A percentile compares a stretch with the other conserved stretches of the same genome.
Evolutionary conservation across 2,113 vertebrate species (phyloP).

Genomic region (Sinocyclocheilus rhinocerous): DNA sequence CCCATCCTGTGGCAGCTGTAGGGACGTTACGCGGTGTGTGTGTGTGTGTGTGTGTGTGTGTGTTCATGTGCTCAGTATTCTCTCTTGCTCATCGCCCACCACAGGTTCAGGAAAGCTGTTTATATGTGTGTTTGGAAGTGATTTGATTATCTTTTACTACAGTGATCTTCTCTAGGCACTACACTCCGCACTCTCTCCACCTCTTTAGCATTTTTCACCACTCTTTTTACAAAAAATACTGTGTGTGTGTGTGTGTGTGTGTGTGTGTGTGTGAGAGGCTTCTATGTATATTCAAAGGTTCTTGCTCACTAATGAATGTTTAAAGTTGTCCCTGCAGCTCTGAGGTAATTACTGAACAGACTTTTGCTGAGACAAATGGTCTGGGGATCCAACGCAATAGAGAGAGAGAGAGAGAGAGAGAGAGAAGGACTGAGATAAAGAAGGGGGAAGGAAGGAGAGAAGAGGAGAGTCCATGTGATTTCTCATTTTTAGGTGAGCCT

Average conservation of each 20-base stretch:
- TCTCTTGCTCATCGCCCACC: background rate
- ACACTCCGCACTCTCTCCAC: background rate
- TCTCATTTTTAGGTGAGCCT: slow-evolving; percentile 26
- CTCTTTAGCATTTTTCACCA: background rate
- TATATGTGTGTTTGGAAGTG: slow-evolving; percentile 20
- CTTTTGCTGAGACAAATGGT: slow-evolving; percentile 51
- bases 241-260: background rate
- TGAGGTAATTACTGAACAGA: slow-evolving; percentile 77
- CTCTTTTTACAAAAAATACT: background rate
- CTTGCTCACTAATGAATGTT: slow-evolving; percentile 72
- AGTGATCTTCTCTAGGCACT: background rate
- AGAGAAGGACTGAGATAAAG: background rate
- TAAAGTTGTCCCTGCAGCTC: slow-evolving; percentile 77
- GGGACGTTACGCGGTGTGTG: background rate
- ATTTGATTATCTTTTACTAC: slow-evolving; percentile 1
- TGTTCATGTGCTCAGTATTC: slow-evolving; percentile 28
- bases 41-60: slow-evolving; percentile 50
- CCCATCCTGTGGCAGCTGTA: background rate
- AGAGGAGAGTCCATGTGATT: slow-evolving; percentile 55
- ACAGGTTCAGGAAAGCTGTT: background rate
- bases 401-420: slow-evolving; percentile 49
- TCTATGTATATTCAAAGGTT: slow-evolving; percentile 18
- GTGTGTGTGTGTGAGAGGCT: too few relatives aligned
- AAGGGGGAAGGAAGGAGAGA: slow-evolving; percentile 9
- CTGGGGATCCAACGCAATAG: slow-evolving; percentile 63